phyloP scores from a whole-genome alignment of 2,888 invertebrate species.

The Tinea semifulvella region DNA sequence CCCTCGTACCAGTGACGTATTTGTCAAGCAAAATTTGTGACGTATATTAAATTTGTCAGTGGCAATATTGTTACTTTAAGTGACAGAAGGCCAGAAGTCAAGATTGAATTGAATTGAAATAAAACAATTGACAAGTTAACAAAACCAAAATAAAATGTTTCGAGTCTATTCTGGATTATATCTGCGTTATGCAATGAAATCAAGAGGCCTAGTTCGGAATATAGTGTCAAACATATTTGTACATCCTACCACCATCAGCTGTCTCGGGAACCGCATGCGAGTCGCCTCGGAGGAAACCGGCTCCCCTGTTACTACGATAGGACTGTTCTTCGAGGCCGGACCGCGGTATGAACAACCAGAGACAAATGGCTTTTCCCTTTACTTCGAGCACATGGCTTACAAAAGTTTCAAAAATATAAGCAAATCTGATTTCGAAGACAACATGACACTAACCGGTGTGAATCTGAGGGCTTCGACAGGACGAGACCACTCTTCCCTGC shows the following conservation, averaged over 20 bases:
- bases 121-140: no score
- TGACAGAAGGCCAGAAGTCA: no score
- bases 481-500: not conserved
- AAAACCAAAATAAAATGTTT: no score
- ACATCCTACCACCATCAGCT: not conserved
- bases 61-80: no score
- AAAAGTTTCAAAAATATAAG: constrained; percentile 26
- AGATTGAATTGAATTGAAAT: no score
- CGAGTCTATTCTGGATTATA: no score
- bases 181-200: no score
- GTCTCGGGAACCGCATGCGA: constrained; percentile 24
- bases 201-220: not conserved
- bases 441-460: not conserved
- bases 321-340: constrained; percentile 37
- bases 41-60: no score
- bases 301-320: constrained; percentile 30
- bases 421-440: not conserved
- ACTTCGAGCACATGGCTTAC: constrained; percentile 45
- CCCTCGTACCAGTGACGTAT: no score
- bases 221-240: not conserved
- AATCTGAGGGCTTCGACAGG: not conserved
- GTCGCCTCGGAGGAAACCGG: constrained; percentile 33
- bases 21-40: no score
- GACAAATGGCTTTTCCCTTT: constrained; percentile 43
- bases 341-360: constrained; percentile 35